Evolutionary conservation across 2,113 vertebrate genomes (phyloP).

Genomic region (Saccopteryx leptura): DNA sequence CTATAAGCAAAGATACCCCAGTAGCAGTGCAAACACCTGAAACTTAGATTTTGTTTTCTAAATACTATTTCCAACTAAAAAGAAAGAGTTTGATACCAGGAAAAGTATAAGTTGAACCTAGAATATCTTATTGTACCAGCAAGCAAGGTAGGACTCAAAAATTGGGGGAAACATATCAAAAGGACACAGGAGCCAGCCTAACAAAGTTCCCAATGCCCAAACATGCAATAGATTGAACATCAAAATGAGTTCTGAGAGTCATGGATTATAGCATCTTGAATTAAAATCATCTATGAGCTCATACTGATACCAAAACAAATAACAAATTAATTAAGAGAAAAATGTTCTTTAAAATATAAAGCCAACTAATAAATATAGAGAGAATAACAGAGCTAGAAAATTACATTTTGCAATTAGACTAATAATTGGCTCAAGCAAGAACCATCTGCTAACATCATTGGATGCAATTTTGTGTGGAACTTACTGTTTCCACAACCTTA

Average conservation of each 20-base stretch:
- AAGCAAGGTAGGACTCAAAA: not conserved
- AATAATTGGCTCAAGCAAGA: conserved; percentile 14
- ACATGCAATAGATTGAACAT: not conserved
- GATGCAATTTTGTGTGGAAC: not conserved
- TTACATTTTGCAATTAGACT: not conserved
- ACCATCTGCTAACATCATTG: not conserved
- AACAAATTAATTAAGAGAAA: not conserved
- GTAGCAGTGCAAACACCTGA: not conserved
- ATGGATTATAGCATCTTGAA: not conserved
- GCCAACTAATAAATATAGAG: not conserved
- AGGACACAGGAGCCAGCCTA: not conserved
- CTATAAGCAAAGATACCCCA: not conserved
- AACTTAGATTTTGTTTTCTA: not conserved
- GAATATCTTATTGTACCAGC: not conserved
- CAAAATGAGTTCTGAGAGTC: not conserved
- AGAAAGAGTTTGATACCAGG: not conserved
- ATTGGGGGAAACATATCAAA: not conserved
- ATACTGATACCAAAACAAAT: not conserved
- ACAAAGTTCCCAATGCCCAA: not conserved
- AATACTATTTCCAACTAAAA: not conserved
- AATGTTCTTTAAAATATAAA: conserved; percentile 16
- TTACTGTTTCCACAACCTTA: not conserved
- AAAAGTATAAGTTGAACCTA: not conserved
- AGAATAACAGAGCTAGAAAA: not conserved
- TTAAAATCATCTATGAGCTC: conserved; percentile 12